These are phyloP conservation scores for Ceratoteleas bidentatus DNA, from an alignment of 1,140 invertebrate genomes.

Conservation along the genomic window DNA sequence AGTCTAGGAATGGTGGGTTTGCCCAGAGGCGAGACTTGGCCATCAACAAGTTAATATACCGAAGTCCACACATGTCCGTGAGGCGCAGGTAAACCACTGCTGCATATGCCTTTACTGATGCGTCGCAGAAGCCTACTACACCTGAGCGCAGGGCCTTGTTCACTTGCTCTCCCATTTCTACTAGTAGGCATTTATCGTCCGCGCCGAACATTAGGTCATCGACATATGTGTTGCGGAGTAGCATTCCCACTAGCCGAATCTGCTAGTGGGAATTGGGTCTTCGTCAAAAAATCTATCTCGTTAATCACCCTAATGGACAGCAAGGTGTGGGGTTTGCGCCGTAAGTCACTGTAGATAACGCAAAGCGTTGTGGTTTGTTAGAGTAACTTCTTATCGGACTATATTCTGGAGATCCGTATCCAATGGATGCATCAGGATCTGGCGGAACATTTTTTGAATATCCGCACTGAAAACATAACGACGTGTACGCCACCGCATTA, in stretches of 20 bases:
- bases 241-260: neutral
- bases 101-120: too few species aligned
- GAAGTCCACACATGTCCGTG: too few species aligned
- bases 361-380: neutral
- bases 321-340: neutral
- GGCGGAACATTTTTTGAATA: neutral
- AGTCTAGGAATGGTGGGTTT: too few species aligned
- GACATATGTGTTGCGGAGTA: neutral
- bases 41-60: too few species aligned
- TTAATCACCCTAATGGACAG: neutral
- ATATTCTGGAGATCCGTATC: neutral
- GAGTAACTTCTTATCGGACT: neutral
- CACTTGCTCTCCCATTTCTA: neutral
- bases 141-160: neutral
- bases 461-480: neutral
- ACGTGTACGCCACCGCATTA: neutral
- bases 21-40: too few species aligned
- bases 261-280: neutral
- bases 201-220: neutral
- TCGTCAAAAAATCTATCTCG: neutral
- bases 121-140: too few species aligned
- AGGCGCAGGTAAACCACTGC: too few species aligned
- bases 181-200: neutral
- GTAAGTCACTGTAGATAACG: neutral
- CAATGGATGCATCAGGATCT: neutral